Evolutionary conservation across 2,797 vertebrate species (phyloP).

Genomic region (Cynodonichthys magdalenae): DNA sequence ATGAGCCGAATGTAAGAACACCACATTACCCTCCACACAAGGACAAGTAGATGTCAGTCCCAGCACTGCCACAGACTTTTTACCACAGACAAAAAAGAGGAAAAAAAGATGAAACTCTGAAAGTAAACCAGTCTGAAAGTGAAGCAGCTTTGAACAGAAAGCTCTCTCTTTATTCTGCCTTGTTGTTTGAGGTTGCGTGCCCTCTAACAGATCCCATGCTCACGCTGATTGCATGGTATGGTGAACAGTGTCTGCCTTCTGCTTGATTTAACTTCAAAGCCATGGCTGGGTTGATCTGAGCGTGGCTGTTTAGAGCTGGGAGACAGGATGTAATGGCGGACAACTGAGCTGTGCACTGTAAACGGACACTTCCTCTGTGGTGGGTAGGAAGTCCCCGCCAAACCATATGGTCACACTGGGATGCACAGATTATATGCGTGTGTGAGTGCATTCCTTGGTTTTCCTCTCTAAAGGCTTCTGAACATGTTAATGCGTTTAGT

Average conservation of each 20-base stretch:
- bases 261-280: constrained; percentile 72
- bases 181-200: constrained; percentile 33
- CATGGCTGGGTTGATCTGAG: constrained; percentile 39
- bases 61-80: constrained; percentile 1
- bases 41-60: constrained; percentile 66
- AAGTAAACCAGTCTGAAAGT: constrained; percentile 7
- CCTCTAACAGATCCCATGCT: constrained; percentile 34
- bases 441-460: constrained; percentile 42
- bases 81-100: not conserved
- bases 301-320: constrained; percentile 53
- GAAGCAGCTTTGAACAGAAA: constrained; percentile 8
- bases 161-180: constrained; percentile 27
- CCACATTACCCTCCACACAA: constrained; percentile 52
- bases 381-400: constrained; percentile 68
- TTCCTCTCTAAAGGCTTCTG: constrained; percentile 30
- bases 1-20: constrained; percentile 51
- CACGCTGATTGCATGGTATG: constrained; percentile 59
- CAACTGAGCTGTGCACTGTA: constrained; percentile 69
- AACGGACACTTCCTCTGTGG: constrained; percentile 74
- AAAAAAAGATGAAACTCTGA: constrained; percentile 9
- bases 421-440: constrained; percentile 40
- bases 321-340: constrained; percentile 69
- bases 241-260: constrained; percentile 63
- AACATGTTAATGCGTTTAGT: constrained; percentile 37
- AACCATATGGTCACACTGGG: constrained; percentile 73